Base-by-base conservation (phyloP, 2,113 vertebrate species). In the Microcebus lehilahytsara region DNA sequence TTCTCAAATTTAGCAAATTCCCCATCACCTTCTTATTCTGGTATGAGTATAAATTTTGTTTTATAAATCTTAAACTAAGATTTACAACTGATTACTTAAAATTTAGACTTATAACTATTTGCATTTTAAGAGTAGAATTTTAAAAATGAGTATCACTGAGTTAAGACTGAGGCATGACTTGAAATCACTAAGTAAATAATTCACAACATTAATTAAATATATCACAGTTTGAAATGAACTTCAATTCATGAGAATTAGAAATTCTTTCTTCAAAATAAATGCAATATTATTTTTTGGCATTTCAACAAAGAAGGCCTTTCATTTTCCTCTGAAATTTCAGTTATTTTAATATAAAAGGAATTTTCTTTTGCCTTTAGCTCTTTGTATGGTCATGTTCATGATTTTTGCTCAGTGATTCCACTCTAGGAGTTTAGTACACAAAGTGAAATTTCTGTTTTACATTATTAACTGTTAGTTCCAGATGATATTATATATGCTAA, bases 311-410 rank as follows among this genome's bases (percentile, higher is more conserved):
- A 37, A 12, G 0, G 64, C 11, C 22, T 30, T 42, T 84, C 4
- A 79, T n/a, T 20, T 60, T 69, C 12, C 20, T 77, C 14, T 64
- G 53, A 64, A 86, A 27, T 40, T 11, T 42, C 9, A 20, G 23
- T 67, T 46, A 19, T 27, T 11, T 42, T 46, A 19, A 58, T 23
- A 40, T n/a, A 5, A 86, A 86, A 86, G 2, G 3, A 85, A 60
- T 69, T 23, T 30, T 56, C 12, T 42, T 78, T 69, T 56, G 19
- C 40, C 23, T 72, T 40, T 42, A 74, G 8, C 7, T 89, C 3
- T 83, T 56, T 84, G 3, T 78, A 34, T 2, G 2, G 8, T 2
- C 5, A 2, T 49, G 5, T 1, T 0, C 23, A 66, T 32, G 25
- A 11, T 17, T 78, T 46, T n/a, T 3, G 14, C n/a, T 67, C 23